Evolutionary conservation across 1,140 invertebrate species (phyloP).

Genomic region (Zaprionus gabonicus): DNA sequence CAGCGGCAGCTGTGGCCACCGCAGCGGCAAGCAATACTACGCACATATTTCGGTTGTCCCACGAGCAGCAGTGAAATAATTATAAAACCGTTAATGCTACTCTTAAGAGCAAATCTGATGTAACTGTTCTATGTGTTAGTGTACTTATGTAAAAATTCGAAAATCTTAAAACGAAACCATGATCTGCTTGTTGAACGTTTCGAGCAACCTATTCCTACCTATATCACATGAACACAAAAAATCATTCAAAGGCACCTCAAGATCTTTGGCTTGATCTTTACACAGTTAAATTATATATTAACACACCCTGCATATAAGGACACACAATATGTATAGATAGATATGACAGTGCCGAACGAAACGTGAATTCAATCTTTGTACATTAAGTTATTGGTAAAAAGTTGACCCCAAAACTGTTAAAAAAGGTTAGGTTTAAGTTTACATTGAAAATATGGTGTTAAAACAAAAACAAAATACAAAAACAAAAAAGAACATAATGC

Average conservation of each 20-base stretch:
- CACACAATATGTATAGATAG: constrained; percentile 13
- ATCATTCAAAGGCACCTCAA: constrained; percentile 36
- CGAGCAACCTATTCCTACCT: constrained; percentile 50
- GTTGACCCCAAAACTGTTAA: constrained; percentile 74
- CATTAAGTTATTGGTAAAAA: constrained; percentile 77
- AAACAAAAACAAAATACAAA: constrained; percentile 38
- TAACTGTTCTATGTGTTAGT: constrained; percentile 73
- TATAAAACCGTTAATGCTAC: constrained; percentile 22
- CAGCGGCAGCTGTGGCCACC: constrained; percentile 76
- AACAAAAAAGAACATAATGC: constrained; percentile 54
- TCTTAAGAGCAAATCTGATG: constrained; percentile 50
- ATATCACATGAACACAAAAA: constrained; percentile 21
- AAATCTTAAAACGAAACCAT: constrained; percentile 39
- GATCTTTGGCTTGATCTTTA: constrained; percentile 28
- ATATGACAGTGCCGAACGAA: constrained; percentile 47
- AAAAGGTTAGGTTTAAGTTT: constrained; percentile 69
- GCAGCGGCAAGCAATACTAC: constrained; percentile 79
- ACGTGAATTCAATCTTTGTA: constrained; percentile 66
- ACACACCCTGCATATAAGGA: constrained; percentile 57
- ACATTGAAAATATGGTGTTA: constrained; percentile 63
- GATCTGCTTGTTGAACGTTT: constrained; percentile 43
- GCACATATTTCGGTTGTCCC: constrained; percentile 76
- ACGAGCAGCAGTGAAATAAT: constrained; percentile 67
- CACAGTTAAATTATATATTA: constrained; percentile 63
- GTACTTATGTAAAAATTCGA: constrained; percentile 76